phyloP scores from a whole-genome alignment of 1,140 invertebrate species.

The Polypedilum vanderplanki region DNA sequence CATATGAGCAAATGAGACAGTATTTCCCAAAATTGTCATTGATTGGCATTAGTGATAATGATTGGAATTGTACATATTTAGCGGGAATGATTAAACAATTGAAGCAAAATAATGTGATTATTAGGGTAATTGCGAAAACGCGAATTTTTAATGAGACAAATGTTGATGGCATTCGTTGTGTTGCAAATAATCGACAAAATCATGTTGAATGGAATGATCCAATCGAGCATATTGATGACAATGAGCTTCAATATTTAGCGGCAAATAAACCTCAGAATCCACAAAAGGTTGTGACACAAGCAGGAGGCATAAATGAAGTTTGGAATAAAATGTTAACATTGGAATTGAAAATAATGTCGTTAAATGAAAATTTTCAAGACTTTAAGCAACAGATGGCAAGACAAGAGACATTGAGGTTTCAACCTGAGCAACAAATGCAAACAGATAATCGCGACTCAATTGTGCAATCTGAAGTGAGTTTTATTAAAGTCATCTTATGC shows the following conservation, averaged over 20 bases:
- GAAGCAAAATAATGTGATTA: neutral
- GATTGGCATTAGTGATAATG: neutral
- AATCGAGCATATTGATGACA: neutral
- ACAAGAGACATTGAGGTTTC: neutral
- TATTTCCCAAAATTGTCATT: neutral
- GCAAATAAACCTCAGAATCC: neutral
- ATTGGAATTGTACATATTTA: slow-evolving; percentile 21
- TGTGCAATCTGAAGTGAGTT: slow-evolving; percentile 3
- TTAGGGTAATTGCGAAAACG: neutral
- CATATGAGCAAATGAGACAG: neutral
- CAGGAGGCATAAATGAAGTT: neutral
- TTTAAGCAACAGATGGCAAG: neutral
- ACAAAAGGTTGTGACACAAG: neutral
- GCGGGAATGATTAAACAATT: neutral
- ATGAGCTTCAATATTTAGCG: neutral
- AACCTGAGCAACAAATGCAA: neutral
- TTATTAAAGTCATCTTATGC: neutral
- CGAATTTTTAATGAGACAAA: neutral
- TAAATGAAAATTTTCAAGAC: too few relatives aligned
- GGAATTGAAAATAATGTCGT: neutral
- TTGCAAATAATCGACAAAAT: neutral
- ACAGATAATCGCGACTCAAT: neutral
- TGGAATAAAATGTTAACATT: neutral
- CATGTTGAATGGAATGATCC: neutral
- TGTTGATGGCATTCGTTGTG: slow-evolving; percentile 15